A percentile compares a stretch with the other conserved stretches of the same genome.
Conservation (phyloP, 2,113 vertebrate species). For the Silurus asotus region DNA sequence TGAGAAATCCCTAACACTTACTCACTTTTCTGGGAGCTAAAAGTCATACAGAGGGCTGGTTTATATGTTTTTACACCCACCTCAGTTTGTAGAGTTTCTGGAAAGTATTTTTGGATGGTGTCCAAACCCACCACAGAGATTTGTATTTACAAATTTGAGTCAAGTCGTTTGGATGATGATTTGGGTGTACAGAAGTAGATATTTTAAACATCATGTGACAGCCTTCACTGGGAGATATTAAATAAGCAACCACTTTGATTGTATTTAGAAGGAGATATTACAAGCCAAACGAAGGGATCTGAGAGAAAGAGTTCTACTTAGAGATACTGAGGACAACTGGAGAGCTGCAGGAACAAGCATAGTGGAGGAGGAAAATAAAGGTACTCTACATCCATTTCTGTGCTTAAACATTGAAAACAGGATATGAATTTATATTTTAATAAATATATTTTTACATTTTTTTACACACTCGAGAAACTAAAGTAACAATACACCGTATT, state of each 20-base stretch:
- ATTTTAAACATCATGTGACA: background rate
- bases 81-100: background rate
- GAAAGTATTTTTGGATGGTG: background rate
- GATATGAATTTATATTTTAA: background rate
- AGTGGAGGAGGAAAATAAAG: constrained; percentile 49
- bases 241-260: constrained; percentile 1
- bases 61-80: background rate
- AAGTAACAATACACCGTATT: background rate
- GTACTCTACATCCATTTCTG: constrained; percentile 29
- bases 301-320: constrained; percentile 47
- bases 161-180: background rate
- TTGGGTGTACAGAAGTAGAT: background rate
- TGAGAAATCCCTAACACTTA: constrained; percentile 60
- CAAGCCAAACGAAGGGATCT: constrained; percentile 44
- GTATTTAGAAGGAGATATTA: constrained; percentile 58
- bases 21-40: background rate
- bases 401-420: background rate
- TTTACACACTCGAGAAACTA: background rate
- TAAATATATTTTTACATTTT: background rate
- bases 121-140: constrained; percentile 1
- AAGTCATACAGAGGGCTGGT: background rate
- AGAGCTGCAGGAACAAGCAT: constrained; percentile 21
- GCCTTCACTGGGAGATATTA: background rate
- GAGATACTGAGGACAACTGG: constrained; percentile 51
- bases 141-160: background rate